Conservation (phyloP, 2,113 vertebrate genomes). For the Passer montanus region DNA sequence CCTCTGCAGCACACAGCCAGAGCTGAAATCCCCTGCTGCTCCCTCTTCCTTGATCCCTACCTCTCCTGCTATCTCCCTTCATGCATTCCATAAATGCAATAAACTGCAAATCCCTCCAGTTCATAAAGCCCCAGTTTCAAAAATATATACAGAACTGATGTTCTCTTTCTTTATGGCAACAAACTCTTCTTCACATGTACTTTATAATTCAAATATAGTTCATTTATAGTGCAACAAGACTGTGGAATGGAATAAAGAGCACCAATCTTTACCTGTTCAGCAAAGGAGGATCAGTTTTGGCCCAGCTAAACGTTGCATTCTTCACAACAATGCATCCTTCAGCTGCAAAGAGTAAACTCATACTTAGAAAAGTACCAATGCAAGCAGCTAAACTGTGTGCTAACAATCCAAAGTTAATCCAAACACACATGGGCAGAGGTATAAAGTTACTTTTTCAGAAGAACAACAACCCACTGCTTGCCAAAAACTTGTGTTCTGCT, state of each 20-base stretch:
- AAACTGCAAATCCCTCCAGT: not conserved
- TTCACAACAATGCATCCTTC: conserved; percentile 78
- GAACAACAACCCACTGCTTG: not conserved
- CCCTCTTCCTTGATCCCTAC: not conserved
- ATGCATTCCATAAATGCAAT: not conserved
- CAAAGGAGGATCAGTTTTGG: conserved; percentile 78
- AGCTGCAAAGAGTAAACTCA: conserved; percentile 57
- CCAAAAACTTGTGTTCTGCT: not conserved
- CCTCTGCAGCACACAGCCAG: not conserved
- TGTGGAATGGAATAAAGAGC: not conserved
- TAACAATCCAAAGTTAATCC: not conserved
- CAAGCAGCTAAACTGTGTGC: not conserved
- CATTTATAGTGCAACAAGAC: not conserved
- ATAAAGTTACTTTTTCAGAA: not conserved
- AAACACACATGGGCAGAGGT: not conserved
- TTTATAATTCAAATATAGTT: not conserved
- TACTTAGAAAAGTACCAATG: not conserved
- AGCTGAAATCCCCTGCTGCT: not conserved
- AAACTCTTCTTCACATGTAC: not conserved
- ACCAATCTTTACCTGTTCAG: conserved; percentile 80
- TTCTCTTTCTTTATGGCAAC: not conserved
- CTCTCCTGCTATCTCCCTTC: not conserved
- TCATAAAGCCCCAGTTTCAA: not conserved
- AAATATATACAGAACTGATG: not conserved
- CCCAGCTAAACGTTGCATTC: conserved; percentile 90